These are phyloP conservation scores for Taenioides sp. DNA, from an alignment of 2,797 vertebrate species.

Conservation along the genomic window DNA sequence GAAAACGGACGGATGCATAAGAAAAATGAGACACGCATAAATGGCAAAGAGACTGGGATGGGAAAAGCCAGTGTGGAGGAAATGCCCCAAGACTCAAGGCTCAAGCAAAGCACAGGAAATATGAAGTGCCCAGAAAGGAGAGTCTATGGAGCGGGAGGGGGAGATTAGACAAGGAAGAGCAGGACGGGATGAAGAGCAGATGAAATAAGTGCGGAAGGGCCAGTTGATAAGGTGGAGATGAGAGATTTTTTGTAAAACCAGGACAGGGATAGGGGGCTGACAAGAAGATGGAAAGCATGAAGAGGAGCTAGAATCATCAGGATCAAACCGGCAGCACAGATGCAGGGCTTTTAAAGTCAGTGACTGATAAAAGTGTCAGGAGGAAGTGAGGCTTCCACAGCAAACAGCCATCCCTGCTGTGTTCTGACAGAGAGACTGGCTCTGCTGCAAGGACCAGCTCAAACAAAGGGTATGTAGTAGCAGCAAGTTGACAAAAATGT, in stretches of 20 bases:
- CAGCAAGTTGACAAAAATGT: conserved; percentile 15
- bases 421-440: conserved; percentile 44
- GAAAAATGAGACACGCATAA: conserved; percentile 52
- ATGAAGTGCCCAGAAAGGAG: conserved; percentile 51
- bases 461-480: conserved; percentile 18
- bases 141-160: conserved; percentile 46
- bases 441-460: conserved; percentile 36
- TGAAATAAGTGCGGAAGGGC: conserved; percentile 45
- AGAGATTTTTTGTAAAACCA: conserved; percentile 39
- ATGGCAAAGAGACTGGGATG: conserved; percentile 49
- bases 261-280: conserved; percentile 22
- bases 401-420: conserved; percentile 55
- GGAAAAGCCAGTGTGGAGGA: conserved; percentile 53
- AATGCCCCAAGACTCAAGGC: conserved; percentile 53
- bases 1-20: conserved; percentile 46
- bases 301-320: conserved; percentile 37
- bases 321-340: conserved; percentile 47
- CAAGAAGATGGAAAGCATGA: conserved; percentile 45
- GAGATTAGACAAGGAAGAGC: conserved; percentile 45
- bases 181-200: conserved; percentile 45
- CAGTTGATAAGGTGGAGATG: conserved; percentile 50
- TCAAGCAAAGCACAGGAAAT: conserved; percentile 48
- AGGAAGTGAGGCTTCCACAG: conserved; percentile 56
- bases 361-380: conserved; percentile 63
- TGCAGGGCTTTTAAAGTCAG: conserved; percentile 51